A percentile compares a stretch with the other conserved stretches of the same genome.
These are phyloP conservation scores for Oligia strigilis DNA, from an alignment of 2,888 invertebrate genomes.

Conservation along the genomic window DNA sequence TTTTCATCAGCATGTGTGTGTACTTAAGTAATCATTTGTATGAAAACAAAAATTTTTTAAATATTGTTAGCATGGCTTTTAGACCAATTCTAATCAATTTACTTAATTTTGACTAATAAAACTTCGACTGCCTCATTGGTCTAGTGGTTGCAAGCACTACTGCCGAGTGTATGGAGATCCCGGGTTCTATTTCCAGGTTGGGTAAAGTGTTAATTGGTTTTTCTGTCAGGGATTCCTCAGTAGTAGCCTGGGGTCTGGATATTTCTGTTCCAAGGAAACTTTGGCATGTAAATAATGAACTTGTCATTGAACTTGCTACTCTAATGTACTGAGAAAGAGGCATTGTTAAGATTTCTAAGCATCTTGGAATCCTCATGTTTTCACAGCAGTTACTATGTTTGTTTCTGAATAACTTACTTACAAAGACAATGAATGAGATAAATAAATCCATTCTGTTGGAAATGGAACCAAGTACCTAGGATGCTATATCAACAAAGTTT, in stretches of 20 bases:
- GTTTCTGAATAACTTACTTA: slow-evolving; percentile 35
- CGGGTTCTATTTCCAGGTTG: too few relatives aligned
- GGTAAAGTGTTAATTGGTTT: too few relatives aligned
- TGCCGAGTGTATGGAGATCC: too few relatives aligned
- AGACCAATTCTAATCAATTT: background rate
- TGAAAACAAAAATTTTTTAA: slow-evolving; percentile 2
- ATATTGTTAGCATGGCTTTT: background rate
- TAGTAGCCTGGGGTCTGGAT: too few relatives aligned
- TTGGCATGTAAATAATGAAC: slow-evolving; percentile 31
- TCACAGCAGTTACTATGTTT: slow-evolving; percentile 26
- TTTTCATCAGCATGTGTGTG: slow-evolving; percentile 11
- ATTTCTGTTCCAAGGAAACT: background rate
- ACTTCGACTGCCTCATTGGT: background rate
- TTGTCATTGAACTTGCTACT: slow-evolving; percentile 37
- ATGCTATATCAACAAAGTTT: background rate
- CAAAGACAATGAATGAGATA: slow-evolving; percentile 21
- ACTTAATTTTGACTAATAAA: background rate
- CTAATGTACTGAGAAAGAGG: slow-evolving; percentile 15
- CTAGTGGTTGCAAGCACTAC: too few relatives aligned
- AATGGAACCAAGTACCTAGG: background rate
- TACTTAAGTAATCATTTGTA: background rate
- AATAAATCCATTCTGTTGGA: slow-evolving; percentile 1
- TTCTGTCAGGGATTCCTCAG: too few relatives aligned
- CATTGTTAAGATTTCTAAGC: slow-evolving; percentile 58
- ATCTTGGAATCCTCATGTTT: slow-evolving; percentile 47